Base-by-base conservation (phyloP, 2,888 invertebrate genomes). In the Nysson spinosus region DNA sequence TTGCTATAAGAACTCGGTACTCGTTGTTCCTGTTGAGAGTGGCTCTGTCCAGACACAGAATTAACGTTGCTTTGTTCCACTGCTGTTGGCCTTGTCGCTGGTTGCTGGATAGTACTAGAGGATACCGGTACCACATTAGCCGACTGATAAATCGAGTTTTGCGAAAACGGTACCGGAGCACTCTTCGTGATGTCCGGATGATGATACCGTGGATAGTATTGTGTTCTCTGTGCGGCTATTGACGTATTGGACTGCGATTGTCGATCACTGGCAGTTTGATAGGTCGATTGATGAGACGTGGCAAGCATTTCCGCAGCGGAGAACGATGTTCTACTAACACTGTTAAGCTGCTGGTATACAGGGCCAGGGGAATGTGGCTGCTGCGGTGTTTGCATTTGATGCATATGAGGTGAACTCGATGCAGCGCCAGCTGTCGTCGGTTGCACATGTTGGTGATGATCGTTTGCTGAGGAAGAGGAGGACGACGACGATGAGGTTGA, bases 171-270 rank as follows among this genome's bases (percentile, higher is more conserved):
- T 1, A 72, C 80, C 34, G 85, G 84, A 0, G 85, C 77, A 56
- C 85, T 84, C 64, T 84, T 85, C 19, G 85, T 83, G 47, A 84
- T 85, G 43, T 85, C 86, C 28, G 85, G 85, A 50, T 84, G 85
- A 71, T 85, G 85, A 54, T 85, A 85, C 5, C 85, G 79, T n/a
- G 85, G 85, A 42, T 85, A 85, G 69, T 85, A 85, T 50, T 85
- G 85, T 11, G 84, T 75, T 35, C 85, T 77, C 58, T 85, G 85
- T 2, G 79, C 73, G 3, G 72, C 80, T 49, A 73, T 67, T 64
- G 76, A 28, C 32, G 52, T 37, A 54, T 24, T 73, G 51, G 54
- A 34, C 34, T 61, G 77, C 24, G 49, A 43, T 44, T 60, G 75
- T 6, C 71, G 67, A 5, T 77, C 74, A 37, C 24, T 79, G 32